These are phyloP conservation scores for Chlamydotis undulata DNA, from an alignment of 2,113 vertebrate species.

Conservation along the genomic window DNA sequence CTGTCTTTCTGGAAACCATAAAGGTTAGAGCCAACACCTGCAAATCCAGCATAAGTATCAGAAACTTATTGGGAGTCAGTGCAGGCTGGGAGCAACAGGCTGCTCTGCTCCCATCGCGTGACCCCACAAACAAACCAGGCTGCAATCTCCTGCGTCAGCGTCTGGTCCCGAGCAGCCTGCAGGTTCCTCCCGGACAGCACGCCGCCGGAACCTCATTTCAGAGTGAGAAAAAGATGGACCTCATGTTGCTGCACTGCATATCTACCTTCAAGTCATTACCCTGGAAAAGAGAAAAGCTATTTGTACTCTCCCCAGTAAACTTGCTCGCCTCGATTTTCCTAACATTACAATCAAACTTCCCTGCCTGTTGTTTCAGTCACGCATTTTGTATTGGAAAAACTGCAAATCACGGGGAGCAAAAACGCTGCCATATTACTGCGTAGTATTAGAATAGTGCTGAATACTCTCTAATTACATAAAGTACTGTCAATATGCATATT, in stretches of 20 bases:
- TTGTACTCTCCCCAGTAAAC: background rate
- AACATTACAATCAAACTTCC: background rate
- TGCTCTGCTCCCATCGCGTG: background rate
- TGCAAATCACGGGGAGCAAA: background rate
- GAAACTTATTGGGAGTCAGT: background rate
- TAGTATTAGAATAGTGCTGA: background rate
- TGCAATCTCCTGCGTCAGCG: background rate
- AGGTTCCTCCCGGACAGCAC: background rate
- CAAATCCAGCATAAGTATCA: background rate
- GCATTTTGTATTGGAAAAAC: background rate
- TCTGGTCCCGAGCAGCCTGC: background rate
- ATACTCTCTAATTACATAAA: background rate
- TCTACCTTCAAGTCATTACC: background rate
- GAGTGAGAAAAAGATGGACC: background rate
- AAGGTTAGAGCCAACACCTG: background rate
- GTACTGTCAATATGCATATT: background rate
- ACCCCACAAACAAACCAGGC: background rate
- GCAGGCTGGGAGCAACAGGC: background rate
- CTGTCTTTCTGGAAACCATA: background rate
- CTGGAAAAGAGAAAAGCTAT: slow-evolving; percentile 30
- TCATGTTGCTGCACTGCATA: background rate
- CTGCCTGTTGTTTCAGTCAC: background rate
- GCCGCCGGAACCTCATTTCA: background rate
- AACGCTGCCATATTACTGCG: background rate
- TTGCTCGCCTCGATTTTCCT: background rate